These are phyloP conservation scores for Pseudorectes ferrugineus DNA, from an alignment of 2,113 vertebrate species.

Conservation along the genomic window DNA sequence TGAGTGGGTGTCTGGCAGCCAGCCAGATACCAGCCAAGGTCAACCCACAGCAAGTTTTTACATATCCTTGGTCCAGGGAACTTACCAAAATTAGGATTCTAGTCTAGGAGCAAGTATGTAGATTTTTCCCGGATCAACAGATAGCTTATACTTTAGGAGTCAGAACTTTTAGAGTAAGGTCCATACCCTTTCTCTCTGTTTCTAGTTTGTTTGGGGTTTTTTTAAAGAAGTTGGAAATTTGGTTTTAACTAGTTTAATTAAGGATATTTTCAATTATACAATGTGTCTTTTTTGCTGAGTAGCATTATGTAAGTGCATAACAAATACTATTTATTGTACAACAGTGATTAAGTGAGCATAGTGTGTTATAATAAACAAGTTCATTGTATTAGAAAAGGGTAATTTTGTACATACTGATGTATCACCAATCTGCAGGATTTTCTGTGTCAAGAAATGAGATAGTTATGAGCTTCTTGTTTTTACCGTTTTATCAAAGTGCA, in stretches of 20 bases:
- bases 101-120: background rate
- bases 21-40: background rate
- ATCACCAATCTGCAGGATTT: slow-evolving; percentile 14
- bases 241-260: background rate
- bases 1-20: background rate
- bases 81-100: background rate
- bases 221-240: background rate
- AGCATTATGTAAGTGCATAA: background rate
- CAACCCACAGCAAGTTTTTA: background rate
- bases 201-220: background rate
- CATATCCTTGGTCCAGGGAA: background rate
- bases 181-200: background rate
- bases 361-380: background rate
- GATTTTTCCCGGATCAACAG: background rate
- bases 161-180: background rate
- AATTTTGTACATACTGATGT: slow-evolving; percentile 20
- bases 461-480: slow-evolving; percentile 25
- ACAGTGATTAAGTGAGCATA: background rate
- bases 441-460: slow-evolving; percentile 16
- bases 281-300: background rate
- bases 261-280: background rate
- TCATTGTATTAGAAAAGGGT: slow-evolving; percentile 17
- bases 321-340: background rate
- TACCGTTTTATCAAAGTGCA: slow-evolving; percentile 48
- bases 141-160: background rate